These are phyloP conservation scores for Selenia dentaria DNA, from an alignment of 2,888 invertebrate genomes.

Conservation along the genomic window DNA sequence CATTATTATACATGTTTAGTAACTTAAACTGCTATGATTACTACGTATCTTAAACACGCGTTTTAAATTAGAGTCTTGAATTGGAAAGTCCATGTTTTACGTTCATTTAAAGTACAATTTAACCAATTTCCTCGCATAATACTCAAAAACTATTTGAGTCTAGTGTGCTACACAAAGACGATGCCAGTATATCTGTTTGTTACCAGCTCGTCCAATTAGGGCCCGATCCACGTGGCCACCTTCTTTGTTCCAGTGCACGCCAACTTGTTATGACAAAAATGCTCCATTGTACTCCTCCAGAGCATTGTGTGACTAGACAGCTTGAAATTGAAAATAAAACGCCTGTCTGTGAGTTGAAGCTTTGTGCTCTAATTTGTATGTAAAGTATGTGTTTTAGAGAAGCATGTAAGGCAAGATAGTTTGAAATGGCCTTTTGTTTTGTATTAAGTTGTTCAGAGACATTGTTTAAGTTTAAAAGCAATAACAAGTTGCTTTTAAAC, in stretches of 20 bases:
- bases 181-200: slow-evolving; percentile 8
- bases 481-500: too few species aligned
- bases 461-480: not conserved
- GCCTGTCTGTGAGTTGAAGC: slow-evolving; percentile 25
- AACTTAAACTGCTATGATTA: too few species aligned
- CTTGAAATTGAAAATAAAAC: slow-evolving; percentile 36
- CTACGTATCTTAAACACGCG: too few species aligned
- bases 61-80: too few species aligned
- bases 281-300: slow-evolving; percentile 30
- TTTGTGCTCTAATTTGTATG: slow-evolving; percentile 26
- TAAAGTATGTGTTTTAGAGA: not conserved
- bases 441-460: not conserved
- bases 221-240: slow-evolving; percentile 38
- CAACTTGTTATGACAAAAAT: slow-evolving; percentile 43
- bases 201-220: slow-evolving; percentile 44
- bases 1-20: too few species aligned
- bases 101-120: too few species aligned
- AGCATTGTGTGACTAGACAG: slow-evolving; percentile 30
- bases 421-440: not conserved
- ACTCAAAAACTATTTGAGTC: slow-evolving; percentile 7
- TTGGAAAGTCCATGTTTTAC: too few species aligned
- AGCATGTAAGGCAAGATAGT: not conserved
- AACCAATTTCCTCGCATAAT: slow-evolving; percentile 9
- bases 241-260: slow-evolving; percentile 38
- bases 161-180: slow-evolving; percentile 11